These are phyloP conservation scores for Elmis aenea DNA, from an alignment of 2,888 invertebrate genomes.

Conservation along the genomic window DNA sequence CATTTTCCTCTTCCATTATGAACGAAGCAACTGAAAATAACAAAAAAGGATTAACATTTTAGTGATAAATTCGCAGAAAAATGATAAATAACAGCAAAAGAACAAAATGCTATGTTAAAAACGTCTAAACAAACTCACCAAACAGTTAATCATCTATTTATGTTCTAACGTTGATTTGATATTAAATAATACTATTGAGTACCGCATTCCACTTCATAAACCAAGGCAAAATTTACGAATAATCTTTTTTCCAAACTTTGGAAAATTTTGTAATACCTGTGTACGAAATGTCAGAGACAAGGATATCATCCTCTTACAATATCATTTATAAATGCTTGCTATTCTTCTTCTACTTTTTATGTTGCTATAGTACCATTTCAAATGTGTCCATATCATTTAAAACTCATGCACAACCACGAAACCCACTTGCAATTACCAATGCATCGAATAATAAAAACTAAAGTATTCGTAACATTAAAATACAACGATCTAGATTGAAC, in stretches of 20 bases:
- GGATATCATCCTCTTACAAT: no score
- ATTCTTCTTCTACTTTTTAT: no score
- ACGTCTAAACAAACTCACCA: slow-evolving; percentile 33
- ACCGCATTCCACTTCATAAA: slow-evolving; percentile 13
- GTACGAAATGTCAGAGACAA: no score
- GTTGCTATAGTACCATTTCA: no score
- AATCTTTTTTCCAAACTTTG: slow-evolving; percentile 19
- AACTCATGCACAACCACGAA: no score
- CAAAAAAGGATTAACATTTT: slow-evolving; percentile 16
- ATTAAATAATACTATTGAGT: slow-evolving; percentile 10
- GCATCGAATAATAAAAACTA: no score
- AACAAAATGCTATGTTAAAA: slow-evolving; percentile 19
- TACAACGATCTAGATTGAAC: no score
- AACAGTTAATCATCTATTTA: slow-evolving; percentile 37
- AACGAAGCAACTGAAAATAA: slow-evolving; percentile 32
- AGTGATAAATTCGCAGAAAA: slow-evolving; percentile 16
- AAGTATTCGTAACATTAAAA: no score
- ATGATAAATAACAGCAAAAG: slow-evolving; percentile 14
- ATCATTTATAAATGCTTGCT: no score
- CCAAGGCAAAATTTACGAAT: slow-evolving; percentile 6
- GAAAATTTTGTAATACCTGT: slow-evolving; percentile 23
- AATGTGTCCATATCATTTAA: no score
- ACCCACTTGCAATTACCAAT: no score
- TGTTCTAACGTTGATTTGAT: no score
- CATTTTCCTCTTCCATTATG: slow-evolving; percentile 36